These are phyloP conservation scores for Dromaius novaehollandiae DNA, from an alignment of 2,113 vertebrate species.

Conservation along the genomic window DNA sequence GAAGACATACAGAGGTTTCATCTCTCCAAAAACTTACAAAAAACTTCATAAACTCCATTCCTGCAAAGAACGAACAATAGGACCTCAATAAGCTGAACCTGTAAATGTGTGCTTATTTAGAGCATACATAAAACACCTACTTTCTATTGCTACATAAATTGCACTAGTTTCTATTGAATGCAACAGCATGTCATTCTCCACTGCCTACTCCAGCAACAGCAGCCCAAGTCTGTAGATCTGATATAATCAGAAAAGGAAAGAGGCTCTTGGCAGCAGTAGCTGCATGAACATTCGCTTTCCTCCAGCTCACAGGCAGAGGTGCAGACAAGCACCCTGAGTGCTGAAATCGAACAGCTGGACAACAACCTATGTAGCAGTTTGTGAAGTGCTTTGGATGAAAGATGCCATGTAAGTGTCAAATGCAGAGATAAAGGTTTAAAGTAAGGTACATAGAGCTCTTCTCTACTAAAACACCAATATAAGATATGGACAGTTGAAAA, in stretches of 20 bases:
- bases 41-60: not conserved
- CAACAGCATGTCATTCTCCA: not conserved
- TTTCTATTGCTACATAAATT: not conserved
- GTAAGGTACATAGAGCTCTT: not conserved
- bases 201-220: not conserved
- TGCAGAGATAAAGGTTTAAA: not conserved
- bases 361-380: not conserved
- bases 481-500: not conserved
- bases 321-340: not conserved
- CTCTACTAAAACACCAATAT: not conserved
- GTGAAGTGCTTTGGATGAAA: not conserved
- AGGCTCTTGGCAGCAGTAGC: accelerated
- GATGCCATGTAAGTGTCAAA: not conserved
- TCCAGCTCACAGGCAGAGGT: not conserved
- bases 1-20: not conserved
- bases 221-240: accelerated
- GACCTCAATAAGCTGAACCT: not conserved
- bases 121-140: not conserved
- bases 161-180: not conserved
- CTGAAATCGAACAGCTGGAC: not conserved
- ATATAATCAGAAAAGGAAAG: not conserved
- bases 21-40: not conserved
- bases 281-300: accelerated
- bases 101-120: not conserved
- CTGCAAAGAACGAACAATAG: not conserved